Evolutionary conservation across 2,888 invertebrate genomes (phyloP).

Genomic region (Parnassius mnemosyne): DNA sequence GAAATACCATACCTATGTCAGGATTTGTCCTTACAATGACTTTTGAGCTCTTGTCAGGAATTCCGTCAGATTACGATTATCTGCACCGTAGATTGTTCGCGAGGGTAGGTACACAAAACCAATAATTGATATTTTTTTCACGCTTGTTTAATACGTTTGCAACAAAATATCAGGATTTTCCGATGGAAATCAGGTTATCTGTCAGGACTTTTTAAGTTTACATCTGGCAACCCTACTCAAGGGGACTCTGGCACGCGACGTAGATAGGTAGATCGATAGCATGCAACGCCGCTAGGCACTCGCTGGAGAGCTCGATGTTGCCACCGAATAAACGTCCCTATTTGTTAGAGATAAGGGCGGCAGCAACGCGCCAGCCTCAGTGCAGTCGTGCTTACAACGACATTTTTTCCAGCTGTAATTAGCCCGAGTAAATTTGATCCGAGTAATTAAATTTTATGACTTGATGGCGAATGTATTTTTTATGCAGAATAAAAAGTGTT

Average conservation of each 20-base stretch:
- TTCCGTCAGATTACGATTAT: no score
- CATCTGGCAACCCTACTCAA: no score
- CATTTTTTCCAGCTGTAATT: constrained; percentile 16
- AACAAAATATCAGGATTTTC: no score
- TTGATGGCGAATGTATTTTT: constrained; percentile 8
- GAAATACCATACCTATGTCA: no score
- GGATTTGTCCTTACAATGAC: no score
- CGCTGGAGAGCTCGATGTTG: neutral
- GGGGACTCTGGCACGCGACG: neutral
- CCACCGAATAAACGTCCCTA: neutral
- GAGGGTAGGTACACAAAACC: no score
- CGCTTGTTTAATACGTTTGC: no score
- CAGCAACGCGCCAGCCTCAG: neutral
- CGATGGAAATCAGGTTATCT: no score
- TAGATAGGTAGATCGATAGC: constrained; percentile 6
- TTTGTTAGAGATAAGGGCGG: neutral
- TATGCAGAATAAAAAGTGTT: constrained; percentile 2
- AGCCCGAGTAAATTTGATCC: constrained; percentile 18
- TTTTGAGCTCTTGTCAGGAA: no score
- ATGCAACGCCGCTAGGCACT: neutral
- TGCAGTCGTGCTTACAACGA: constrained; percentile 10
- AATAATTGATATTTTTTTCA: no score
- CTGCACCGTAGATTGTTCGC: no score
- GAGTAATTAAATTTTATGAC: constrained; percentile 20
- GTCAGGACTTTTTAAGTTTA: no score